phyloP scores from a whole-genome alignment of 2,888 invertebrate species.

The Agonopterix heracliana region DNA sequence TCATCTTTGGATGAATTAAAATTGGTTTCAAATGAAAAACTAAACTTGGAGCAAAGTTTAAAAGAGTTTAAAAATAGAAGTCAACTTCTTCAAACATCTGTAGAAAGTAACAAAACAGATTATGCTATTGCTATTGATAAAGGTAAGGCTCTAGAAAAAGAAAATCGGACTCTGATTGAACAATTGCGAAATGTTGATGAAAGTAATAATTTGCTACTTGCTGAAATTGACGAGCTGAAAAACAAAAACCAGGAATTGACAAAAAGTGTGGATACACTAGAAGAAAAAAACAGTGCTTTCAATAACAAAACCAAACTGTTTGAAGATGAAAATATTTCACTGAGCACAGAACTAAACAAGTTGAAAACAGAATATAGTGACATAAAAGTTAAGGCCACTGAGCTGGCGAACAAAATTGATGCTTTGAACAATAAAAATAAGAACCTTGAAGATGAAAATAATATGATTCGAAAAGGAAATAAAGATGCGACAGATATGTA shows the following conservation, averaged over 20 bases:
- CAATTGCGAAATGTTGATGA: conserved; percentile 1
- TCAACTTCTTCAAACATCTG: conserved; percentile 2
- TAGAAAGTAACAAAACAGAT: neutral
- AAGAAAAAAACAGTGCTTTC: neutral
- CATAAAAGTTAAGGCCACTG: neutral
- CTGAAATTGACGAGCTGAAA: neutral
- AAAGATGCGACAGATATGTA: neutral
- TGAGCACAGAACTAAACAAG: no score
- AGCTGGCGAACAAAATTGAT: neutral
- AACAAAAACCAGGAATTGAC: neutral
- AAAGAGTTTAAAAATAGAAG: conserved; percentile 3
- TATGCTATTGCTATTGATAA: neutral
- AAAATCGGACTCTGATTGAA: conserved; percentile 2
- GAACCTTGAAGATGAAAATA: conserved; percentile 12
- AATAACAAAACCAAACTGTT: neutral
- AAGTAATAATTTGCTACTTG: neutral
- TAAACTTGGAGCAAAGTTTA: neutral
- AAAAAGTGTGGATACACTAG: no score
- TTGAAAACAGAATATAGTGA: no score
- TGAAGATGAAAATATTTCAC: conserved; percentile 3
- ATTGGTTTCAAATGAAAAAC: conserved; percentile 3
- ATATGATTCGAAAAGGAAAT: conserved; percentile 12
- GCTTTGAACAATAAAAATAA: conserved; percentile 1
- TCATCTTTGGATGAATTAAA: conserved; percentile 16
- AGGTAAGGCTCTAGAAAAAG: neutral